Evolutionary conservation across 2,888 invertebrate species (phyloP).

Genomic region (Ophioninae sp.): DNA sequence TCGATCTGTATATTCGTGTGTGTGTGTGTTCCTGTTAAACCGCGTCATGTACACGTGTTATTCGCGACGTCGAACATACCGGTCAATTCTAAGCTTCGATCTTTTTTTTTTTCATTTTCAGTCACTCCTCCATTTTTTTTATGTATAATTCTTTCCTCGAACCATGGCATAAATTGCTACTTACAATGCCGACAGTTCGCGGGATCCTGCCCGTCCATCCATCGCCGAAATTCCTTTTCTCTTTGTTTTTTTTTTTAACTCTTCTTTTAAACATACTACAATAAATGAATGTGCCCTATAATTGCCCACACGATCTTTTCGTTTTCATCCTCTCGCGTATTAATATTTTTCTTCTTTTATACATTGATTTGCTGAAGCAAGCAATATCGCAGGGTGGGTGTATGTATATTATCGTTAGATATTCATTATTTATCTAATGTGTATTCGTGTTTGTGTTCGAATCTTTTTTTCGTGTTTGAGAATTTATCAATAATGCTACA

Average conservation of each 20-base stretch:
- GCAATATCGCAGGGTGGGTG: slow-evolving; percentile 74
- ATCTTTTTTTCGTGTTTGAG: slow-evolving; percentile 27
- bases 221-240: slow-evolving; percentile 54
- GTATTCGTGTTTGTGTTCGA: slow-evolving; percentile 2
- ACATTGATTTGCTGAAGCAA: slow-evolving; percentile 79
- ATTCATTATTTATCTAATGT: slow-evolving; percentile 71
- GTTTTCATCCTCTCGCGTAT: slow-evolving; percentile 64
- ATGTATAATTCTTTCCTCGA: slow-evolving; percentile 24
- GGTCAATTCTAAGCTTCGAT: slow-evolving; percentile 51
- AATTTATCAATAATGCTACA: slow-evolving; percentile 73
- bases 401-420: slow-evolving; percentile 74
- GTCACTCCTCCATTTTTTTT: background rate
- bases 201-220: slow-evolving; percentile 65
- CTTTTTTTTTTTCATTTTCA: background rate
- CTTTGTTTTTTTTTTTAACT: background rate
- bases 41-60: slow-evolving; percentile 30
- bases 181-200: slow-evolving; percentile 61
- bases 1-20: slow-evolving; percentile 51
- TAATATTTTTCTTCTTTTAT: slow-evolving; percentile 70
- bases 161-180: slow-evolving; percentile 50
- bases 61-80: slow-evolving; percentile 42
- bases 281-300: slow-evolving; percentile 70
- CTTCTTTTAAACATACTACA: slow-evolving; percentile 58
- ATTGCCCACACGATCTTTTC: slow-evolving; percentile 62
- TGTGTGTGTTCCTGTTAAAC: slow-evolving; percentile 15